phyloP scores from a whole-genome alignment of 2,888 invertebrate species.

The Agrotis ipsilon region DNA sequence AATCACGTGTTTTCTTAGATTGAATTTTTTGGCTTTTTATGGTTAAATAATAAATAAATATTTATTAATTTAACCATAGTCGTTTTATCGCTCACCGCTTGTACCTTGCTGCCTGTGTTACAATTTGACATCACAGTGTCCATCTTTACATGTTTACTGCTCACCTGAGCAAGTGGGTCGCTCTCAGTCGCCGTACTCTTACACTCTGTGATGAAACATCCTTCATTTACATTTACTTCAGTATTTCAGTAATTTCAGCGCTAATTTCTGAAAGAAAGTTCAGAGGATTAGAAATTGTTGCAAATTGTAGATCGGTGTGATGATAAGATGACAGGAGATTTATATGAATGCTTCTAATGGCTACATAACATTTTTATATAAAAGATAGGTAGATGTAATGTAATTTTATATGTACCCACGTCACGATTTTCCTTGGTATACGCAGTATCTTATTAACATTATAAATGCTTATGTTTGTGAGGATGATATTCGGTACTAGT shows the following conservation, averaged over 20 bases:
- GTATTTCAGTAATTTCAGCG: neutral
- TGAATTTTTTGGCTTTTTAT: too few relatives aligned
- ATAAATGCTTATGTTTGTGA: too few relatives aligned
- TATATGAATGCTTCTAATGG: neutral
- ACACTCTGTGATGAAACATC: slow-evolving; percentile 60
- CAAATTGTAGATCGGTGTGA: neutral
- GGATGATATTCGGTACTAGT: too few relatives aligned
- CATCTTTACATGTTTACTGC: slow-evolving; percentile 62
- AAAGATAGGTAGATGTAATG: neutral
- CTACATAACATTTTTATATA: neutral
- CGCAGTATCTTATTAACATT: neutral
- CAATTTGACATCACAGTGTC: slow-evolving; percentile 66
- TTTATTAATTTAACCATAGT: too few relatives aligned
- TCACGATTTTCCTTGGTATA: neutral
- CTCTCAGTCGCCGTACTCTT: slow-evolving; percentile 33
- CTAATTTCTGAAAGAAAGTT: neutral
- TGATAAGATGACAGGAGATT: neutral
- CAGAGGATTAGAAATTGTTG: neutral
- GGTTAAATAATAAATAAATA: too few relatives aligned
- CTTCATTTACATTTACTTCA: slow-evolving; percentile 38
- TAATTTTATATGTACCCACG: neutral
- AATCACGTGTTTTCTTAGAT: too few relatives aligned
- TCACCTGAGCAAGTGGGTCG: slow-evolving; percentile 77
- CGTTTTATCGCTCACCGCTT: slow-evolving; percentile 14
- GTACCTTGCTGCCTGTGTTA: slow-evolving; percentile 37